These are phyloP conservation scores for Tachuris rubrigastra DNA, from an alignment of 2,113 vertebrate genomes.

Conservation along the genomic window DNA sequence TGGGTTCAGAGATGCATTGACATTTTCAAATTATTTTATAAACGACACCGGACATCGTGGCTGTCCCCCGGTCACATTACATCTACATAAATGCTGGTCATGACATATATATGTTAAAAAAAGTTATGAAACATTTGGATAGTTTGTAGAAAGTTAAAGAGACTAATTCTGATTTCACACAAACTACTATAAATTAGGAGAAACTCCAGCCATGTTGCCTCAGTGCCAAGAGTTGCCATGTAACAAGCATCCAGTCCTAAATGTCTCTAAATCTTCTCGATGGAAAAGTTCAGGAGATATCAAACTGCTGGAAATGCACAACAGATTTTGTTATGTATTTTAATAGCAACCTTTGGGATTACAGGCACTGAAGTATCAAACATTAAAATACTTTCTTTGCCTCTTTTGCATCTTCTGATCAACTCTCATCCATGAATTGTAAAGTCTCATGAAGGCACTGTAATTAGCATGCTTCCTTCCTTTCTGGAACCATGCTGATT, in stretches of 20 bases:
- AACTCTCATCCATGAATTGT: slow-evolving; percentile 28
- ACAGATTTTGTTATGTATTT: background rate
- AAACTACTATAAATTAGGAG: background rate
- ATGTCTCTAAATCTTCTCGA: background rate
- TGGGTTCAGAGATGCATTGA: background rate
- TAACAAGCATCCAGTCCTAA: background rate
- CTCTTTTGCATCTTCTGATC: slow-evolving; percentile 52
- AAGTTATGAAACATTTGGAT: background rate
- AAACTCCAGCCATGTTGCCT: background rate
- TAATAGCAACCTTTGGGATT: slow-evolving; percentile 47
- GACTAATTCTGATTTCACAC: background rate
- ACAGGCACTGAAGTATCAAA: slow-evolving; percentile 39
- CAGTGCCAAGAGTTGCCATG: background rate
- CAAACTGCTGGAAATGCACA: background rate
- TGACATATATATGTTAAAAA: background rate
- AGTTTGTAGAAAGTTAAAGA: background rate
- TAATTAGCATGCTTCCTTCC: slow-evolving; percentile 69
- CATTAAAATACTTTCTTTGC: slow-evolving; percentile 45
- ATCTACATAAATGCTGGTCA: background rate
- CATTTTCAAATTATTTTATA: background rate
- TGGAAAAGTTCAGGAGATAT: background rate
- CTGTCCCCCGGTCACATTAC: background rate
- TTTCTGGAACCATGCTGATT: slow-evolving; percentile 65
- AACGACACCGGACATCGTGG: background rate
- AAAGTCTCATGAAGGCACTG: slow-evolving; percentile 10